phyloP scores from a whole-genome alignment of 2,888 invertebrate species.

The Cepaea hortensis region DNA sequence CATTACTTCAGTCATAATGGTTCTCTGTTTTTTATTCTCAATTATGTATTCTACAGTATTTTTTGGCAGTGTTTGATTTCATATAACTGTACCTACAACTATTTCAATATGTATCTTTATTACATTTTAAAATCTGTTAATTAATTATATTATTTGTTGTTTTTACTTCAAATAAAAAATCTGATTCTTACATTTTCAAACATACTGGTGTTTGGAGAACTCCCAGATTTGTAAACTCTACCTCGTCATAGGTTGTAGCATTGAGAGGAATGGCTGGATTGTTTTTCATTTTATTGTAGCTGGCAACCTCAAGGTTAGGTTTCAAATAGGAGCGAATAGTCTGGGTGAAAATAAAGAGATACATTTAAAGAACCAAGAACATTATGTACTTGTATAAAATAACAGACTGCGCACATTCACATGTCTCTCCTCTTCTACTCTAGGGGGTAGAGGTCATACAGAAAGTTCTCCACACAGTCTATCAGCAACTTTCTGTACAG shows the following conservation, averaged over 20 bases:
- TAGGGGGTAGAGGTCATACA: too few species aligned
- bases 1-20: too few species aligned
- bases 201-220: constrained; percentile 54
- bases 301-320: constrained; percentile 56
- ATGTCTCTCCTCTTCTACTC: too few species aligned
- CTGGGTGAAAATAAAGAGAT: constrained; percentile 50
- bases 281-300: constrained; percentile 49
- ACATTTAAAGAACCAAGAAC: neutral
- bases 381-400: too few species aligned
- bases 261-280: constrained; percentile 56
- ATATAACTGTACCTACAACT: too few species aligned
- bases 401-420: too few species aligned
- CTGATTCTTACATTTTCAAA: constrained; percentile 59
- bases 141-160: neutral
- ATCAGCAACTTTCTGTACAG: too few species aligned
- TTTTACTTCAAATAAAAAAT: neutral
- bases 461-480: too few species aligned
- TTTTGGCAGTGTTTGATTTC: too few species aligned
- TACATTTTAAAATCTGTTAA: neutral
- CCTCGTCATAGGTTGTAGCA: constrained; percentile 63
- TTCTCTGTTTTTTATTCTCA: too few species aligned
- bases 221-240: constrained; percentile 59
- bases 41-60: too few species aligned
- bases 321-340: constrained; percentile 57
- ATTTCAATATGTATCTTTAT: too few species aligned